Base-by-base conservation (phyloP, 2,888 invertebrate genomes). In the Oligia latruncula region DNA sequence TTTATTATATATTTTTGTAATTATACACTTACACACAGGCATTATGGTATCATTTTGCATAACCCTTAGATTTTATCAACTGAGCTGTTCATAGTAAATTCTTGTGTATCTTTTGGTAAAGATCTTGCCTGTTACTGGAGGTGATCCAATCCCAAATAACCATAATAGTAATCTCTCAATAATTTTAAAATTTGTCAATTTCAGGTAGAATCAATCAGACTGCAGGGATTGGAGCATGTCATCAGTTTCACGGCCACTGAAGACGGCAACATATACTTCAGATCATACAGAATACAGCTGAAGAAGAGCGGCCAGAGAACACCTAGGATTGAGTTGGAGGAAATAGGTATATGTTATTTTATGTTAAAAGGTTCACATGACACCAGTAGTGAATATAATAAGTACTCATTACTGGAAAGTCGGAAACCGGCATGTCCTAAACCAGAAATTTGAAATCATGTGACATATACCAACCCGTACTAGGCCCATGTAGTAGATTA, bases 171-270 rank as follows among this genome's bases (percentile, higher is more conserved):
- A 43, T 74, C 4, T 35, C 23, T 46, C 23, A 23, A 35, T 49
- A 20, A 20, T 60, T 29, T n/a, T 13, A 55, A 29, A 9, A 13
- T 46, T 17, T 73, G 13, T n/a, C 3, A 13, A 72, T 94, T 95
- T 62, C 90, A 97, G 97, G 98, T 98, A 1, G 98, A 98, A 77
- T 98, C 98, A 70, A 97, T 99, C 71, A 97, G 99, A 82, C 96
- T 99, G 20, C 98, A 99, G 92, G 99, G 99, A 0, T 97, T 99
- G 82, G 99, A 99, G 93, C 99, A 99, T 96, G 98, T 98, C 0
- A 95, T 99, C 46, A 98, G 98, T 94, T 99, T 99, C 92, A 99
- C 99, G 64, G 98, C 98, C 6, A 97, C 98, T 4, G 97, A 97
- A 62, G 98, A 98, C 86, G 98, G 98, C 77, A 98, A 97, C 89